These are phyloP conservation scores for Holacanthella duospinosa DNA, from an alignment of 2,888 invertebrate species.

Conservation along the genomic window DNA sequence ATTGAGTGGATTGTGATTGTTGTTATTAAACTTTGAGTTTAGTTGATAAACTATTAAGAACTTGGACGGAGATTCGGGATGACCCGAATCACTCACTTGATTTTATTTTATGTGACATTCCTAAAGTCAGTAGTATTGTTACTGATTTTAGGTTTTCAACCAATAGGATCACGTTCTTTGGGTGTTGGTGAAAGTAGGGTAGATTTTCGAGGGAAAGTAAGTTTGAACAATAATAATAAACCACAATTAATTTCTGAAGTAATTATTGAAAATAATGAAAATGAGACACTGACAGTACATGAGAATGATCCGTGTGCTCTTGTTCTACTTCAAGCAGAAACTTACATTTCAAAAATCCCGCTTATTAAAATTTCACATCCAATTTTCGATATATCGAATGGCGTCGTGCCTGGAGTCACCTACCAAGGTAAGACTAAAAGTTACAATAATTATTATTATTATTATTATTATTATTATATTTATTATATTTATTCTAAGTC, in stretches of 20 bases:
- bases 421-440: slow-evolving; percentile 36
- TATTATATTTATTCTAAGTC: too few species aligned
- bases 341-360: background rate
- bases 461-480: background rate
- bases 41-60: too few species aligned
- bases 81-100: background rate
- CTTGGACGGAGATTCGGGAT: too few species aligned
- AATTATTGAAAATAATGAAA: background rate
- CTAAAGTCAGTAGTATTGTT: background rate
- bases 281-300: background rate
- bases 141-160: background rate
- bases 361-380: slow-evolving; percentile 26
- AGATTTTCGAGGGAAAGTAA: background rate
- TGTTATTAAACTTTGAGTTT: too few species aligned
- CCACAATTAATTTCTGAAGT: background rate
- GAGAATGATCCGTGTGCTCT: background rate
- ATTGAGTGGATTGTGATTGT: too few species aligned
- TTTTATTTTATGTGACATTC: background rate
- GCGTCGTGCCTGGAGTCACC: slow-evolving; percentile 30
- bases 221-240: background rate
- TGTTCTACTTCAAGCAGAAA: background rate
- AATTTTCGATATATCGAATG: slow-evolving; percentile 30
- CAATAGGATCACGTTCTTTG: background rate
- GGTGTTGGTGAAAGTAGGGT: background rate
- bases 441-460: too few species aligned